Evolutionary conservation across 2,888 invertebrate species (phyloP).

Genomic region (Ferrisia virgata): DNA sequence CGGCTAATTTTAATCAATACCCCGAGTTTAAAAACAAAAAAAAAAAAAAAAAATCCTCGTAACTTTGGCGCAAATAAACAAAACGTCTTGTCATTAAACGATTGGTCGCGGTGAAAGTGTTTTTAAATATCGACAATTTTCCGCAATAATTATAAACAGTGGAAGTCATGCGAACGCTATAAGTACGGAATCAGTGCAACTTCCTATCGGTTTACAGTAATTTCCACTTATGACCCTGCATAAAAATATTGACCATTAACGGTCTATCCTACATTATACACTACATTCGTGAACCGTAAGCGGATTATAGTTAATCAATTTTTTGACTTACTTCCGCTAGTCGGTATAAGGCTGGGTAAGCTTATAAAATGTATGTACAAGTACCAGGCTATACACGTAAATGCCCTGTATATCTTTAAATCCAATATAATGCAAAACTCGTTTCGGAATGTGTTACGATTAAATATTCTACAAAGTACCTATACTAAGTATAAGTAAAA

Average conservation of each 20-base stretch:
- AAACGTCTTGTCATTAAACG: conserved; percentile 32
- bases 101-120: conserved; percentile 40
- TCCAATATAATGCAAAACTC: background rate
- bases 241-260: background rate
- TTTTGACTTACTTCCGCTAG: background rate
- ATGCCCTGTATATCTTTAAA: background rate
- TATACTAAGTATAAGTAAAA: background rate
- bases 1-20: background rate
- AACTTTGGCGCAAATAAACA: background rate
- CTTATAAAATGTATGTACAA: too few species aligned
- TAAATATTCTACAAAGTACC: background rate
- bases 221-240: background rate
- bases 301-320: background rate
- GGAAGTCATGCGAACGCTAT: background rate
- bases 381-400: too few species aligned
- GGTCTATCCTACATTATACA: background rate
- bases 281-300: background rate
- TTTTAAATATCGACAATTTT: conserved; percentile 37
- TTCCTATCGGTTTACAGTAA: background rate
- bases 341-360: too few species aligned
- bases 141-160: conserved; percentile 31
- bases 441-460: background rate
- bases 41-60: background rate
- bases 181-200: background rate
- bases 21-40: background rate